Evolutionary conservation across 2,797 vertebrate genomes (phyloP).

Genomic region (Malacoctenus gilli): DNA sequence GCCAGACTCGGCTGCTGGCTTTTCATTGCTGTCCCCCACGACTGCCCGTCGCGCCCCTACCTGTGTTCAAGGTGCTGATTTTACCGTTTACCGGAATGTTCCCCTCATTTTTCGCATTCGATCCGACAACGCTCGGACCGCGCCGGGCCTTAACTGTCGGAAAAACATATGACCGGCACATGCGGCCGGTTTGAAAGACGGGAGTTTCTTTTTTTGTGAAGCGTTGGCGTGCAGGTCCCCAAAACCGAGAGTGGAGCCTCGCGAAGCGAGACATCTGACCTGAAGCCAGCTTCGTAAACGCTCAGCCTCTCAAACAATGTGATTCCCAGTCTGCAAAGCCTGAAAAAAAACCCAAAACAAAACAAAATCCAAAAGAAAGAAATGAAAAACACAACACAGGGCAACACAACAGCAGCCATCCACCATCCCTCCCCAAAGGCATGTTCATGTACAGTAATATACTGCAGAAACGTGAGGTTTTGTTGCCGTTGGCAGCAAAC

Average conservation of each 20-base stretch:
- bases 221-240: conserved; percentile 10
- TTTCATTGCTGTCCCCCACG: too few relatives aligned
- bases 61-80: neutral
- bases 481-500: too few relatives aligned
- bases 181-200: conserved; percentile 23
- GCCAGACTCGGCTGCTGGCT: neutral
- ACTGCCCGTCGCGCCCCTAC: neutral
- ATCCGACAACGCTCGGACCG: neutral
- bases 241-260: conserved; percentile 15
- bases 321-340: too few relatives aligned
- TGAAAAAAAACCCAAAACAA: too few relatives aligned
- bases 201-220: conserved; percentile 14
- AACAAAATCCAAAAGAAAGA: neutral
- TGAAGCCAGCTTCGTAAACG: too few relatives aligned
- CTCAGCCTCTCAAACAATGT: too few relatives aligned
- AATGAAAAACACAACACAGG: conserved; percentile 17
- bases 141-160: too few relatives aligned
- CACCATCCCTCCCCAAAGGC: too few relatives aligned
- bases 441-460: neutral
- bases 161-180: conserved; percentile 8
- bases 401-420: neutral
- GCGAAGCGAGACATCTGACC: neutral
- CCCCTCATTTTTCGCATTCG: too few relatives aligned
- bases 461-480: too few relatives aligned
- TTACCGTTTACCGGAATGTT: neutral